These are phyloP conservation scores for Aegotheles bennettii DNA, from an alignment of 2,113 vertebrate genomes.

Conservation along the genomic window DNA sequence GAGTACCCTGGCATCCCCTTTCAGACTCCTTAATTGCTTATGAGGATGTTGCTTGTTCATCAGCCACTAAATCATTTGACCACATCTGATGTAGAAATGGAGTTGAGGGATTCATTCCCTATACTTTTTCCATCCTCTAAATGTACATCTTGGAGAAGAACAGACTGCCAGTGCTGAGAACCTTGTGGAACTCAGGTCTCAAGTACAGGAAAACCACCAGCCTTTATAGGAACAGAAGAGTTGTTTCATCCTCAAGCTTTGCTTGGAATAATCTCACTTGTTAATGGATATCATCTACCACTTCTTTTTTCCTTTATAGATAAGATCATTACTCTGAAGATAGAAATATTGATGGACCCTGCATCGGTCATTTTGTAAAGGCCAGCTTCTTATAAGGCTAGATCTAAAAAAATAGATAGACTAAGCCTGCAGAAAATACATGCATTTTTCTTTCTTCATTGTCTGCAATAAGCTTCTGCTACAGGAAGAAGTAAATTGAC, in stretches of 20 bases:
- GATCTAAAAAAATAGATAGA: not conserved
- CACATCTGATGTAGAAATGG: not conserved
- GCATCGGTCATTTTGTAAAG: not conserved
- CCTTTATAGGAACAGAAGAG: not conserved
- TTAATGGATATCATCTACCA: not conserved
- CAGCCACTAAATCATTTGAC: not conserved
- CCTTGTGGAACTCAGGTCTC: not conserved
- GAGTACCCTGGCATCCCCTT: not conserved
- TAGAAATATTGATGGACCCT: not conserved
- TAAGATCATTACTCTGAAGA: not conserved
- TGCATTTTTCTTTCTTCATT: not conserved
- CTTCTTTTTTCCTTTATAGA: not conserved
- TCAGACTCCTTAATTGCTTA: not conserved
- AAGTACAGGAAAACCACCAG: not conserved
- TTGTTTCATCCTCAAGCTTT: not conserved
- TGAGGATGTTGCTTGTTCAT: not conserved
- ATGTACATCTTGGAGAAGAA: accelerated
- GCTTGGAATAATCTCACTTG: not conserved
- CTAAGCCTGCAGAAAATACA: not conserved
- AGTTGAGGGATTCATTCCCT: not conserved
- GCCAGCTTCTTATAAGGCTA: accelerated
- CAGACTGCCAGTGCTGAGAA: not conserved
- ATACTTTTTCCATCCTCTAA: not conserved
- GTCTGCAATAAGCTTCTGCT: not conserved
- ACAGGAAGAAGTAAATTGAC: not conserved